These are phyloP conservation scores for Danio choprae DNA, from an alignment of 2,797 vertebrate genomes.

Conservation along the genomic window DNA sequence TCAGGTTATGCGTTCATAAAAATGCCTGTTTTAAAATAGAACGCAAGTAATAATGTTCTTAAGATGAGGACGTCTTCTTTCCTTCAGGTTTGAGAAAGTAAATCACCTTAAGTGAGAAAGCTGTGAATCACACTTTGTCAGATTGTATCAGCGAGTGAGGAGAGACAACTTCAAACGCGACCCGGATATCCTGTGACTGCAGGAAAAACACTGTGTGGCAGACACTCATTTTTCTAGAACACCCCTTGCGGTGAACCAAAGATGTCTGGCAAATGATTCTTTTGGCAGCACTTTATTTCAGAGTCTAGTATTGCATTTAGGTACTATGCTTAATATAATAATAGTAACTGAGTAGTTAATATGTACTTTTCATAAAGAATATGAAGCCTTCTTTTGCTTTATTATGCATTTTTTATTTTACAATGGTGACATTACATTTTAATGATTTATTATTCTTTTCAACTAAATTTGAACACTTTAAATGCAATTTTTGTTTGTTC, in stretches of 20 bases:
- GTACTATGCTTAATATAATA: no score
- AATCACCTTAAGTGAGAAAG: constrained; percentile 1
- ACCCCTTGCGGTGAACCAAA: neutral
- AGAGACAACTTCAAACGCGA: constrained; percentile 35
- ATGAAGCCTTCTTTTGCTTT: no score
- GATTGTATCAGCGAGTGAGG: constrained; percentile 20
- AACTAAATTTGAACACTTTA: no score
- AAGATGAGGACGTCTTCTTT: neutral
- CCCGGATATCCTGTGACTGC: constrained; percentile 28
- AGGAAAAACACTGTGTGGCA: constrained; percentile 3
- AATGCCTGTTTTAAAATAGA: neutral
- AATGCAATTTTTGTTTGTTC: no score
- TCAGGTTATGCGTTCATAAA: neutral
- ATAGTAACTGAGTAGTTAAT: no score
- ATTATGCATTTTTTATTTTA: no score
- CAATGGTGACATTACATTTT: no score
- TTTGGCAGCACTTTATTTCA: neutral
- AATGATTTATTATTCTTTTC: no score
- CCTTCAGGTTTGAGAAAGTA: neutral
- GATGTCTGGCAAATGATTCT: neutral
- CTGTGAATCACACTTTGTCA: constrained; percentile 7
- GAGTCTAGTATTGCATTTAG: no score
- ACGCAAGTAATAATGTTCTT: neutral
- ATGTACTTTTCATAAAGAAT: no score
- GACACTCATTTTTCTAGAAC: neutral